Base-by-base conservation (phyloP, 2,113 vertebrate genomes). In the Myiagra hebetior region DNA sequence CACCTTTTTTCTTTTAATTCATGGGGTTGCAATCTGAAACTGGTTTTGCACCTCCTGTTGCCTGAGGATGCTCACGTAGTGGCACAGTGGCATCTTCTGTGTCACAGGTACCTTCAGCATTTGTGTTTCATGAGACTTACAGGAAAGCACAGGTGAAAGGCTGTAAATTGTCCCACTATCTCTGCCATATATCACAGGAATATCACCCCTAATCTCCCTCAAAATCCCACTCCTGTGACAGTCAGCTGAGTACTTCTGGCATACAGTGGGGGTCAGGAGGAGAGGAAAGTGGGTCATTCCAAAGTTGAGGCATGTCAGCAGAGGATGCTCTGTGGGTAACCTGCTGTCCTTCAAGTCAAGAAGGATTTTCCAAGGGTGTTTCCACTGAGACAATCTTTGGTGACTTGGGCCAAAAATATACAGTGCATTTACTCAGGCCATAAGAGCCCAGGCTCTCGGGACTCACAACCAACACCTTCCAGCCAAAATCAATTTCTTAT, bases 21-120 rank as follows among this genome's bases (percentile, higher is more conserved):
- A 11, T 26, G 22, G 8, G 1, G 3, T 52, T 93, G 30, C 44
- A 68, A 10, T 59, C 33, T 64, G 33, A 74, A 81, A 14, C 21
- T 74, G 8, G 1, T 85, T 76, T 84, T 80, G 28, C 9, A 39
- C 20, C 23, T 76, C 70, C 28, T 4, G 1, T 64, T 57, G 22
- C 39, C 39, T 0, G 0, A 63, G 39, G 57, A 78, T 4, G 1
- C 15, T 73, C 31, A 8, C 1, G 1, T 12, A 42, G 26, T 63
- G n/a, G 21, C 53, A 64, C 6, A n/a, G 44, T 9, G 52, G 73
- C 47, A 28, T 39, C 52, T 65, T 35, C 39, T 62, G 5, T 67
- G 67, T 73, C 35, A 35, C 22, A 62, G 46, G 19, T 64, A 20
- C 37, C 49, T 65, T 67, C 68, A 60, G 33, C 22, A 49, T 49